phyloP scores from a whole-genome alignment of 2,888 invertebrate species.

The Drosophila formosana region DNA sequence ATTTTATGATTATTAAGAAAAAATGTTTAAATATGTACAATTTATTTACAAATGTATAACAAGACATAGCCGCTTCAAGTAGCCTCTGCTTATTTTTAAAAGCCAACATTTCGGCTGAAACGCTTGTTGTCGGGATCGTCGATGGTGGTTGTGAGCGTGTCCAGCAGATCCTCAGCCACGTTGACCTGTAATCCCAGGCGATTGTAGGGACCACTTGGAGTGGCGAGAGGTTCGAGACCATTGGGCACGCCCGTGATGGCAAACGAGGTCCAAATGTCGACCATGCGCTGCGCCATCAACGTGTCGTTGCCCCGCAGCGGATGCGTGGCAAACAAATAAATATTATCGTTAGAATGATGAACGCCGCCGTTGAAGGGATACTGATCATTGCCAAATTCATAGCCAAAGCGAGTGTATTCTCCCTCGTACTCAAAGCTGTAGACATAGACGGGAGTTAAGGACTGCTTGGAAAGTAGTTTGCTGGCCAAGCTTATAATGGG shows the following conservation, averaged over 20 bases:
- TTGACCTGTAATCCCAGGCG: slow-evolving; percentile 72
- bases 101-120: slow-evolving; percentile 61
- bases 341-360: slow-evolving; percentile 87
- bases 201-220: slow-evolving; percentile 83
- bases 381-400: slow-evolving; percentile 83
- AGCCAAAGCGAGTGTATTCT: slow-evolving; percentile 84
- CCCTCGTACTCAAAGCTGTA: slow-evolving; percentile 86
- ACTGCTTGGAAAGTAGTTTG: slow-evolving; percentile 62
- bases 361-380: slow-evolving; percentile 86
- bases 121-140: slow-evolving; percentile 77
- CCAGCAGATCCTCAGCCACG: slow-evolving; percentile 68
- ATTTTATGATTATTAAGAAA: not conserved
- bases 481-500: slow-evolving; percentile 84
- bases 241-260: slow-evolving; percentile 81
- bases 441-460: slow-evolving; percentile 83
- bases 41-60: not conserved
- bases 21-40: not conserved
- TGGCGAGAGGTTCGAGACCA: slow-evolving; percentile 52
- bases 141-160: slow-evolving; percentile 76
- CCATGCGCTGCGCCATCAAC: slow-evolving; percentile 85
- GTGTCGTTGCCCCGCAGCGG: slow-evolving; percentile 81
- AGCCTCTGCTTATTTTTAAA: slow-evolving; percentile 41
- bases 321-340: slow-evolving; percentile 86
- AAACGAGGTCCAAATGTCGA: slow-evolving; percentile 85
- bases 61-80: not conserved